Percentiles rank a stretch among this genome's conserved stretches.
Evolutionary conservation across 2,797 vertebrate species (phyloP).

Genomic region (Gadopsis bispinosus): DNA sequence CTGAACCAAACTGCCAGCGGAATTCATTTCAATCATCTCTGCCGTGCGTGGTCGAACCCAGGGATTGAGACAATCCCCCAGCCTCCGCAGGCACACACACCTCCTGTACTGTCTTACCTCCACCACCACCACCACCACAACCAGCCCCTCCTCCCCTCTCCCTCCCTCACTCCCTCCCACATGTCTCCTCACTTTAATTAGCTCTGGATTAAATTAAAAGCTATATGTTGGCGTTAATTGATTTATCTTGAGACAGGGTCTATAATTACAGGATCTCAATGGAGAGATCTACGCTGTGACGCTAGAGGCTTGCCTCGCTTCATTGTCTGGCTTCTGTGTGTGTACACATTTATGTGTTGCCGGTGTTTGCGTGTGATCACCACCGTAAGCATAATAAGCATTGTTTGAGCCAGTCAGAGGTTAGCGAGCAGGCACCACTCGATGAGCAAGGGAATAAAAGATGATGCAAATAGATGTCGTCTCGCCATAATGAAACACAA

Average conservation of each 20-base stretch:
- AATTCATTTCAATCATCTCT: conserved; percentile 78
- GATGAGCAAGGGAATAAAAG: conserved; percentile 77
- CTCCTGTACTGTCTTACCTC: conserved; percentile 54
- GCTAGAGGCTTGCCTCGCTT: conserved; percentile 70
- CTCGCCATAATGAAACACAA: conserved; percentile 82
- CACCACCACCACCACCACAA: conserved; percentile 9
- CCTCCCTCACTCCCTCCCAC: conserved; percentile 35
- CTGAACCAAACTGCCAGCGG: conserved; percentile 56
- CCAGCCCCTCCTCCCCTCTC: neutral
- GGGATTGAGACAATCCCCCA: conserved; percentile 65
- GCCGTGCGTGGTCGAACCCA: conserved; percentile 40
- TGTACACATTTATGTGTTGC: conserved; percentile 36
- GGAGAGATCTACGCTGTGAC: conserved; percentile 73
- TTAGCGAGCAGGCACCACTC: conserved; percentile 71
- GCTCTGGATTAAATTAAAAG: conserved; percentile 87
- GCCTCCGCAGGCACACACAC: conserved; percentile 48
- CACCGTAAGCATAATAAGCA: conserved; percentile 73
- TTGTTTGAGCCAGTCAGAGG: conserved; percentile 79
- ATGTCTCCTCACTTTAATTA: conserved; percentile 84
- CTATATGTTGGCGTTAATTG: conserved; percentile 87
- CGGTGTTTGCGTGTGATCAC: conserved; percentile 65
- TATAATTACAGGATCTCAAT: conserved; percentile 87
- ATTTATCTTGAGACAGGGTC: conserved; percentile 84
- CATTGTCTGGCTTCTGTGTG: conserved; percentile 64
- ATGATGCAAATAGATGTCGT: conserved; percentile 79